phyloP scores from a whole-genome alignment of 2,888 invertebrate species.

The Trimorus sp. region DNA sequence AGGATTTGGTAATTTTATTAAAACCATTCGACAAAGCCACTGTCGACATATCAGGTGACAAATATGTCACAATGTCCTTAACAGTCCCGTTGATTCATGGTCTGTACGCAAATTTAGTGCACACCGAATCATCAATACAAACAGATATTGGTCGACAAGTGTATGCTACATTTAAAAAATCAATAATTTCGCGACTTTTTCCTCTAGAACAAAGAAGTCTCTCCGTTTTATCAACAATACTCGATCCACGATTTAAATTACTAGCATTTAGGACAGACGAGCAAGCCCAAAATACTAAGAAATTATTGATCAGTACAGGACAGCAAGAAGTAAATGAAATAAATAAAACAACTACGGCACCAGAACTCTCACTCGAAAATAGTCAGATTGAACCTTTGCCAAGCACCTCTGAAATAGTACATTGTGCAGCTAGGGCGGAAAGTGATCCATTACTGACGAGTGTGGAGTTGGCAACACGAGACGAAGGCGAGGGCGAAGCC shows the following conservation, averaged over 20 bases:
- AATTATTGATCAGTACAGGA: neutral
- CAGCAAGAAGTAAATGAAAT: neutral
- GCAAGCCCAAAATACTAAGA: neutral
- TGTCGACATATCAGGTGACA: constrained; percentile 24
- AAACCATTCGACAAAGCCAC: constrained; percentile 29
- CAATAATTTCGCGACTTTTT: neutral
- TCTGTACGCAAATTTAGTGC: constrained; percentile 11
- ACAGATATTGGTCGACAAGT: neutral
- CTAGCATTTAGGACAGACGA: constrained; percentile 1
- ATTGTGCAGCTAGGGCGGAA: too few species aligned
- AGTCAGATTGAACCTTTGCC: too few species aligned
- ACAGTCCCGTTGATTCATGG: constrained; percentile 24
- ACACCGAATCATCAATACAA: neutral
- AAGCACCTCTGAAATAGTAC: too few species aligned
- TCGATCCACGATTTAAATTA: constrained; percentile 4
- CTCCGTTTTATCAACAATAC: neutral
- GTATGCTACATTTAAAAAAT: neutral
- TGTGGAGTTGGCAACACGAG: too few species aligned
- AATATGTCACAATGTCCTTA: constrained; percentile 24
- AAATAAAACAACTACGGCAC: neutral
- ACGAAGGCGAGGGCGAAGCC: too few species aligned
- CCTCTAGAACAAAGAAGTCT: neutral
- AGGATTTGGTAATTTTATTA: constrained; percentile 15
- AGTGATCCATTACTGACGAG: too few species aligned
- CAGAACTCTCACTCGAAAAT: neutral